These are phyloP conservation scores for Zoanthus gigantus DNA, from an alignment of 92 coral and sea anemone species.

Conservation along the genomic window DNA sequence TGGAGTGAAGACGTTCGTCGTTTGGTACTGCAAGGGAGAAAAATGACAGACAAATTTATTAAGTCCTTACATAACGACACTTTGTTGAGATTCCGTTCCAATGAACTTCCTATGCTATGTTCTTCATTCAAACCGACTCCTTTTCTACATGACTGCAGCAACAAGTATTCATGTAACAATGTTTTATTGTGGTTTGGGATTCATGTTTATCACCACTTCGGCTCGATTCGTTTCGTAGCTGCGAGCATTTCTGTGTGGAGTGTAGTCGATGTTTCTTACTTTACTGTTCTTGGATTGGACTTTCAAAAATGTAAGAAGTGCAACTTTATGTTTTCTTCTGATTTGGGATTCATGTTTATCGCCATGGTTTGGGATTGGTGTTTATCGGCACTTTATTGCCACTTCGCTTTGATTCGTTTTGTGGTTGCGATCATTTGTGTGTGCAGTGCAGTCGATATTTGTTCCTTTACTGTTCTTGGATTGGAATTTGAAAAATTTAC, in stretches of 20 bases:
- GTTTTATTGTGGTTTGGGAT: conserved; percentile 32
- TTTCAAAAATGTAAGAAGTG: conserved; percentile 20
- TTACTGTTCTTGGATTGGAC: conserved; percentile 28
- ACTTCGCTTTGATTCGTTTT: conserved; percentile 29
- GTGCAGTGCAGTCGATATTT: conserved; percentile 29
- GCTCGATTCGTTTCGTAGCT: conserved; percentile 31
- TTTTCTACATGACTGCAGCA: conserved; percentile 36
- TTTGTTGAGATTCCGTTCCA: neutral
- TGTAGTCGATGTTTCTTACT: conserved; percentile 29
- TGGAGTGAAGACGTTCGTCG: neutral
- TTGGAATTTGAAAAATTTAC: conserved; percentile 25
- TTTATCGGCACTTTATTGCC: conserved; percentile 31
- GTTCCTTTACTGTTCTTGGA: conserved; percentile 28
- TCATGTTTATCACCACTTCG: conserved; percentile 30
- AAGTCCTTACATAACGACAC: neutral
- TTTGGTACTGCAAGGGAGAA: neutral
- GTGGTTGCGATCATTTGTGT: conserved; percentile 32
- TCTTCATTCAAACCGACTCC: conserved; percentile 7
- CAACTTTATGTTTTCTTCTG: conserved; percentile 25
- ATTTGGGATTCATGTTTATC: conserved; percentile 35
- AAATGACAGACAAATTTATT: neutral
- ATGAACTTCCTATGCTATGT: neutral
- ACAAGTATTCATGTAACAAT: conserved; percentile 33
- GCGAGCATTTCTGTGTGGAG: conserved; percentile 35
- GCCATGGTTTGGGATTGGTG: conserved; percentile 36